phyloP scores from a whole-genome alignment of 2,888 invertebrate genomes.

The Hydriomena furcata region DNA sequence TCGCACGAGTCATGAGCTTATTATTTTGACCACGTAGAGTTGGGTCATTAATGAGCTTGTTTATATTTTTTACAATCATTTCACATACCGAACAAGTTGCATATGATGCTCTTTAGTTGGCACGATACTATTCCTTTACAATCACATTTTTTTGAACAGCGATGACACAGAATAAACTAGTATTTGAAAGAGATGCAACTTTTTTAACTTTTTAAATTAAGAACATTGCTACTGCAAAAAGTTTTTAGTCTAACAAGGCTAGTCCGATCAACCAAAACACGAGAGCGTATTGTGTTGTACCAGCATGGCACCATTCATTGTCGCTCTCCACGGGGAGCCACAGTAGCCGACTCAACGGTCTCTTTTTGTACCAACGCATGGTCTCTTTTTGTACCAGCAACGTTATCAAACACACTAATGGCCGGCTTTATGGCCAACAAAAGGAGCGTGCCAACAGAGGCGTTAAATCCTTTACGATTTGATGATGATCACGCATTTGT shows the following conservation, averaged over 20 bases:
- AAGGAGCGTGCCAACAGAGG: conserved; percentile 82
- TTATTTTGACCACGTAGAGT: conserved; percentile 2
- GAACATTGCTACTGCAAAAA: conserved; percentile 11
- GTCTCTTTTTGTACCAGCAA: conserved; percentile 43
- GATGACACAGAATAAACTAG: too few species aligned
- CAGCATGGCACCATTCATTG: conserved; percentile 74
- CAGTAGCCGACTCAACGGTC: conserved; percentile 68
- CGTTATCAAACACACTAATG: conserved; percentile 83
- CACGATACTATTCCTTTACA: too few species aligned
- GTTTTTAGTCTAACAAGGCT: conserved; percentile 48
- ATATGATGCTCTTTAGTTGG: too few species aligned
- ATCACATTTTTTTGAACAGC: background rate
- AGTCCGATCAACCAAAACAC: conserved; percentile 54
- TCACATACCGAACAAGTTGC: too few species aligned
- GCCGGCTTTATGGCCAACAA: conserved; percentile 81
- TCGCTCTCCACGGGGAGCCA: conserved; percentile 69
- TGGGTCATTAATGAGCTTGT: background rate
- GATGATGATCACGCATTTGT: conserved; percentile 78
- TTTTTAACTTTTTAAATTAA: background rate
- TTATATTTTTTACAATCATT: background rate
- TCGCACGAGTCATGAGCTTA: conserved; percentile 13
- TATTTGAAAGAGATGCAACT: too few species aligned
- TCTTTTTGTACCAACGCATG: conserved; percentile 71
- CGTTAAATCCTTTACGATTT: conserved; percentile 84
- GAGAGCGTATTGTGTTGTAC: conserved; percentile 57